These are phyloP conservation scores for Polydrusus tereticollis DNA, from an alignment of 2,888 invertebrate species.

Conservation along the genomic window DNA sequence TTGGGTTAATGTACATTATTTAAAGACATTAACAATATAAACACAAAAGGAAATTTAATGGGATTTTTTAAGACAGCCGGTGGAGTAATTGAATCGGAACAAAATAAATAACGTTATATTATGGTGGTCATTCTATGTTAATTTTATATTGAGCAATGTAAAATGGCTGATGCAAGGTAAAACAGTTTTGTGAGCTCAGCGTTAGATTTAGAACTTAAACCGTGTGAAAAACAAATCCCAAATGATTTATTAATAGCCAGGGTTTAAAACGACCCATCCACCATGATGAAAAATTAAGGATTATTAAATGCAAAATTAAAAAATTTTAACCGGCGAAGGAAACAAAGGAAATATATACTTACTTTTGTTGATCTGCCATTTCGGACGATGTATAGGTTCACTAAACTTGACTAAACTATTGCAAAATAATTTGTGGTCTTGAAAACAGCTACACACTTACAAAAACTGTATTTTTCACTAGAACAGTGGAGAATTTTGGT, in stretches of 20 bases:
- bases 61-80: too few species aligned
- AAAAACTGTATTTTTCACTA: conserved; percentile 16
- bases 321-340: conserved; percentile 42
- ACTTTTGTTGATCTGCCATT: conserved; percentile 64
- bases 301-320: conserved; percentile 63
- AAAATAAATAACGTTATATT: not conserved
- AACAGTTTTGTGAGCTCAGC: conserved; percentile 14
- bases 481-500: conserved; percentile 39
- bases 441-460: conserved; percentile 5
- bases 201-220: conserved; percentile 24
- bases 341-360: conserved; percentile 50
- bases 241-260: conserved; percentile 41
- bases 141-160: conserved; percentile 11
- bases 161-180: conserved; percentile 35
- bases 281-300: conserved; percentile 65
- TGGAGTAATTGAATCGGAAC: not conserved
- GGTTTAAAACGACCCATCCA: conserved; percentile 45
- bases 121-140: not conserved
- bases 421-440: not conserved
- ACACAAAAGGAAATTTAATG: too few species aligned
- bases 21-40: too few species aligned
- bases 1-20: too few species aligned
- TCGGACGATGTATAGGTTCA: conserved; percentile 14
- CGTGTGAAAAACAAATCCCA: conserved; percentile 1
- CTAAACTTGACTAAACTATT: conserved; percentile 17